Percentiles rank a stretch among this genome's conserved stretches.
These are phyloP conservation scores for Labia minor DNA, from an alignment of 2,888 invertebrate species.

Conservation along the genomic window DNA sequence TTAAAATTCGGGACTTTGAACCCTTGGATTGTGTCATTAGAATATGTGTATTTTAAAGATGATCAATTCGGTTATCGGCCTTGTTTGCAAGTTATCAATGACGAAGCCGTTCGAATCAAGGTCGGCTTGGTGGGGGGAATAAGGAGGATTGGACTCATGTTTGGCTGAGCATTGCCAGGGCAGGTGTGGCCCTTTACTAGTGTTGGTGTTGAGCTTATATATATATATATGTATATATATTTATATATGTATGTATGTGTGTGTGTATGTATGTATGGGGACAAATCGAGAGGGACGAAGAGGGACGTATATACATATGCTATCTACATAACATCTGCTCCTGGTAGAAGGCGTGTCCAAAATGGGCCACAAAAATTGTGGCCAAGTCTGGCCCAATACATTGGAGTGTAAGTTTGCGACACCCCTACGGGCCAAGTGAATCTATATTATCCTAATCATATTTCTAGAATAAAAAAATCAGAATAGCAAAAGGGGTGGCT, in stretches of 20 bases:
- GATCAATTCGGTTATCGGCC: background rate
- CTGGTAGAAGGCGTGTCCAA: slow-evolving; percentile 1
- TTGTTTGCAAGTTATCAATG: slow-evolving; percentile 13
- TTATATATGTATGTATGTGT: background rate
- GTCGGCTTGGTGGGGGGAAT: background rate
- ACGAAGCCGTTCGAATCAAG: background rate
- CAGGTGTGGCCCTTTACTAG: background rate
- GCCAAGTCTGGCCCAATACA: background rate
- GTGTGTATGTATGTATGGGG: background rate
- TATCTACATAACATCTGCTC: slow-evolving; percentile 7
- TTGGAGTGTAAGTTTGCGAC: background rate
- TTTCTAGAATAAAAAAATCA: background rate
- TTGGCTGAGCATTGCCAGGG: background rate
- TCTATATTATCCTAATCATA: slow-evolving; percentile 13
- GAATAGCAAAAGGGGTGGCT: too few species aligned
- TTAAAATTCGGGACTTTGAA: too few species aligned
- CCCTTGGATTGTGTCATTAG: too few species aligned
- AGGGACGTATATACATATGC: too few species aligned
- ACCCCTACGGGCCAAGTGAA: background rate
- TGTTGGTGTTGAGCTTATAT: background rate
- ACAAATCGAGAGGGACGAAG: slow-evolving; percentile 13
- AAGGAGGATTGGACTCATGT: background rate
- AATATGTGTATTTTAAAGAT: background rate
- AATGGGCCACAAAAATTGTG: background rate
- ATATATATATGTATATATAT: background rate